Base-by-base conservation (phyloP, 2,888 invertebrate genomes). In the Lampropteryx suffumata region DNA sequence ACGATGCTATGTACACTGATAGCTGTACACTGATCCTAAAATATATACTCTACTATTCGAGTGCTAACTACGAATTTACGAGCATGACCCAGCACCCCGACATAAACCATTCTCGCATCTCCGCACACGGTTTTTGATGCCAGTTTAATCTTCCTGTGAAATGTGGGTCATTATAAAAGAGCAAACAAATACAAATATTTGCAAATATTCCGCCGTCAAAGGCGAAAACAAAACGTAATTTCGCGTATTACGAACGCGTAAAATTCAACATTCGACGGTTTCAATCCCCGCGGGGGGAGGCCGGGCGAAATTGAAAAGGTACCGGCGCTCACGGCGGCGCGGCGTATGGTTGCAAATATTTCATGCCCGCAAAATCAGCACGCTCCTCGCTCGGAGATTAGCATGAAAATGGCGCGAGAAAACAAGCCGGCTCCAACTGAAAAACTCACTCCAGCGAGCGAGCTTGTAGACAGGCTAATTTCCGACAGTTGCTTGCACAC, bases 321-420 rank as follows among this genome's bases (percentile, higher is more conserved):
- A 70, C 70, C 63, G 69, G 60, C 64, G 65, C 58, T 68, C 71
- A 54, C 55, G 50, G 50, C 32, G 21, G 21, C 21, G 21, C 21
- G 36, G 50, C 62, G 62, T 59, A 59, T 69, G 77, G 75, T 69
- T 73, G 77, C 78, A 82, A 82, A 83, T 82, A 84, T 84, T 84
- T 82, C 76, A 82, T 77, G 76, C 71, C 70, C 71, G 64, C 70
- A 66, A 79, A 83, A 83, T 83, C 83, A 82, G 79, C 77, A 73
- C 70, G 71, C 73, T 66, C 67, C 73, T 66, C 67, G 69, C 70
- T 65, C 66, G 62, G 71, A 79, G 79, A 84, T 84, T 84, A 84
- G 76, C 82, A 83, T 82, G 79, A 81, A 82, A 85, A 85, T 80
- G 79, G 79, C 58, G 73, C 67, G 74, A 71, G 78, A 69, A 73